Conservation (phyloP, 2,888 invertebrate genomes). For the Nephrotoma flavescens region DNA sequence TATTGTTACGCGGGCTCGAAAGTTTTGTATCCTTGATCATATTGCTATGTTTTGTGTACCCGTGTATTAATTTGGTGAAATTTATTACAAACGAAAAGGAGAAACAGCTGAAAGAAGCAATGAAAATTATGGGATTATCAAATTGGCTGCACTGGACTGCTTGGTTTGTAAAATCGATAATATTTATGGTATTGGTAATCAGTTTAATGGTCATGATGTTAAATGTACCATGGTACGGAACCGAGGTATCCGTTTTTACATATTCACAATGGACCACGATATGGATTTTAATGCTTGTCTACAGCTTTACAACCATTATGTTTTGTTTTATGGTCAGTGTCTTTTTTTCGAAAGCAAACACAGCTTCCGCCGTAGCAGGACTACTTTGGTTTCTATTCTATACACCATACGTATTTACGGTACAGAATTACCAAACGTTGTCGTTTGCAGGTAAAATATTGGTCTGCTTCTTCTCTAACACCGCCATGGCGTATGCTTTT, state of each 20-base stretch:
- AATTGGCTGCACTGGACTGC: conserved; percentile 76
- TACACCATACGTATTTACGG: conserved; percentile 53
- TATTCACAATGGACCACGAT: conserved; percentile 49
- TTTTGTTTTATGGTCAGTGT: conserved; percentile 69
- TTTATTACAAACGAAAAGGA: conserved; percentile 45
- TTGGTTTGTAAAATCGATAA: conserved; percentile 67
- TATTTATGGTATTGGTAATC: conserved; percentile 47
- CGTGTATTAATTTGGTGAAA: conserved; percentile 61
- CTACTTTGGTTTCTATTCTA: conserved; percentile 62
- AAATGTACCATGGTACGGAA: conserved; percentile 28
- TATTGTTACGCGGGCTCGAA: conserved; percentile 48
- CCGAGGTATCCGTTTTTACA: conserved; percentile 48
- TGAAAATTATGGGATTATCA: conserved; percentile 83
- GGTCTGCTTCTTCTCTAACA: conserved; percentile 55
- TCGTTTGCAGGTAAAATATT: conserved; percentile 42
- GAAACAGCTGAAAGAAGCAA: conserved; percentile 57
- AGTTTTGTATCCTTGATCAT: conserved; percentile 55
- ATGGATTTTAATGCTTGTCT: conserved; percentile 55
- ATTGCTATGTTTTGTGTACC: conserved; percentile 66
- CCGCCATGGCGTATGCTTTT: conserved; percentile 68
- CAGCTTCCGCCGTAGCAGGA: conserved; percentile 61
- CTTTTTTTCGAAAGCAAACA: conserved; percentile 67
- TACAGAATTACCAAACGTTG: conserved; percentile 49
- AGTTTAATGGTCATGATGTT: conserved; percentile 40
- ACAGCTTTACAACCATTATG: conserved; percentile 52